phyloP scores from a whole-genome alignment of 2,113 vertebrate species.

The Neomonachus schauinslandi region DNA sequence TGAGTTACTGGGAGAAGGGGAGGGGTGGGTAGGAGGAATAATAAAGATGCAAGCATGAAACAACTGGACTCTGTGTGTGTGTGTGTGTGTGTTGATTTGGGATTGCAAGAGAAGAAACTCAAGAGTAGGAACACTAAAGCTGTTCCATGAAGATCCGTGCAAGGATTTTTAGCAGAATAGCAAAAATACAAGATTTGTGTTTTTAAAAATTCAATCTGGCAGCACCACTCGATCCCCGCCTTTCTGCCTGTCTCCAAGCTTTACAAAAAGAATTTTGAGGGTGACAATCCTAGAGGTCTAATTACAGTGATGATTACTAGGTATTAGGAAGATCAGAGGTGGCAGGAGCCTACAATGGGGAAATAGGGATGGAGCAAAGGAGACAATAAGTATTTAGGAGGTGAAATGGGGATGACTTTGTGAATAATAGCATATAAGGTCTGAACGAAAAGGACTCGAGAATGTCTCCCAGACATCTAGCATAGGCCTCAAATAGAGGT shows the following conservation, averaged over 20 bases:
- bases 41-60: neutral
- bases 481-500: neutral
- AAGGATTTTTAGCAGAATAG: neutral
- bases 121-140: neutral
- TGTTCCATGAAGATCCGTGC: neutral
- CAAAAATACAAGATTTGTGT: neutral
- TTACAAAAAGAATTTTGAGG: conserved; percentile 17
- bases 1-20: neutral
- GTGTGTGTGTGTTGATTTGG: neutral
- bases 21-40: neutral
- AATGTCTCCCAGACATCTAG: neutral
- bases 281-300: neutral
- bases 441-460: neutral
- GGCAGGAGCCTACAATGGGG: neutral
- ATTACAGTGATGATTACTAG: neutral
- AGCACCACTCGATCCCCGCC: neutral
- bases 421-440: neutral
- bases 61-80: neutral
- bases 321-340: neutral
- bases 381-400: neutral
- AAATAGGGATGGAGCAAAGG: neutral
- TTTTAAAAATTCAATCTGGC: neutral
- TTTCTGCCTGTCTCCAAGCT: neutral
- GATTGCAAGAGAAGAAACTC: neutral
- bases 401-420: neutral